Percentiles rank a stretch among this genome's conserved stretches.
Conservation (phyloP, 2,888 invertebrate genomes). For the Leucoma salicis region DNA sequence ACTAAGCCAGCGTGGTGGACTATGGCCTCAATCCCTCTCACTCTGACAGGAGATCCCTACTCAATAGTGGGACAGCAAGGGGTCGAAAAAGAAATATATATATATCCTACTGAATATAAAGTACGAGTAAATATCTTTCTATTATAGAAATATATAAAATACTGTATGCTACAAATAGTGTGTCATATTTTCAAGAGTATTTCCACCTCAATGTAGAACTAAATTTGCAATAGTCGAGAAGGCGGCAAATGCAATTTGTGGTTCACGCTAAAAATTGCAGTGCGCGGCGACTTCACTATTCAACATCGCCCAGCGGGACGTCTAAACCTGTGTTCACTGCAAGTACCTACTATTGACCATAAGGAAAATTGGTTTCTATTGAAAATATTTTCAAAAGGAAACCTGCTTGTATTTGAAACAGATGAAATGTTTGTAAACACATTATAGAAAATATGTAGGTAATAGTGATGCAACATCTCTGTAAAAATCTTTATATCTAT, state of each 20-base stretch:
- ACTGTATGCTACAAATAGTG: too few relatives aligned
- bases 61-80: too few relatives aligned
- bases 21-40: too few relatives aligned
- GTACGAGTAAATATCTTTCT: too few relatives aligned
- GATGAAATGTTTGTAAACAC: constrained; percentile 6
- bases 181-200: background rate
- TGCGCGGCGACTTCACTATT: constrained; percentile 49
- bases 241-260: constrained; percentile 68
- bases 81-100: too few relatives aligned
- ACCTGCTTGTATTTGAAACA: constrained; percentile 16
- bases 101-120: too few relatives aligned
- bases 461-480: too few relatives aligned
- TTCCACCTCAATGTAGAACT: constrained; percentile 3
- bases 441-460: background rate
- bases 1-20: too few relatives aligned
- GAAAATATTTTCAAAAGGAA: constrained; percentile 36
- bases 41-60: too few relatives aligned
- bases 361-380: constrained; percentile 49
- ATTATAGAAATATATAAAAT: too few relatives aligned
- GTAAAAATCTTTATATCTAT: too few relatives aligned
- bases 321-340: constrained; percentile 44
- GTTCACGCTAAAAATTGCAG: constrained; percentile 54
- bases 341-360: constrained; percentile 36
- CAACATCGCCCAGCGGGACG: constrained; percentile 36
- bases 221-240: constrained; percentile 34